These are phyloP conservation scores for Anthonomus grandis DNA, from an alignment of 1,140 invertebrate genomes.

Conservation along the genomic window DNA sequence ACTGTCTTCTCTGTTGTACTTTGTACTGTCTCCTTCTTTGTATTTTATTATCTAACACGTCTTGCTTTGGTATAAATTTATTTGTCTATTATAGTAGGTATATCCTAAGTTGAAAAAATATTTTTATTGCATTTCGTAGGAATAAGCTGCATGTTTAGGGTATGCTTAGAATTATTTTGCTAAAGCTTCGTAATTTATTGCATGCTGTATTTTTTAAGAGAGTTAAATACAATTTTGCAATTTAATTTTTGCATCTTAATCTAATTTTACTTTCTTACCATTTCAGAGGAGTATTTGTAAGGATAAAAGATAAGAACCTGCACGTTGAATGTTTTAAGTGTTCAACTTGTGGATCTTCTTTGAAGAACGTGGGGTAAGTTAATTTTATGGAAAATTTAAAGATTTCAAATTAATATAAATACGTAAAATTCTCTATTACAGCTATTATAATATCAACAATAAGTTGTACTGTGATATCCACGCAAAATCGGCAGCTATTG, in stretches of 20 bases:
- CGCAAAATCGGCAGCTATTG: constrained; percentile 82
- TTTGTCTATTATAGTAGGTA: too few relatives aligned
- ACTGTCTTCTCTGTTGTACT: too few relatives aligned
- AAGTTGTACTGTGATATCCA: constrained; percentile 96
- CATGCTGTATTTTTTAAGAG: too few relatives aligned
- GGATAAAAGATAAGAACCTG: constrained; percentile 93
- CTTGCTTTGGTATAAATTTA: too few relatives aligned
- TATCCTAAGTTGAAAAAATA: too few relatives aligned
- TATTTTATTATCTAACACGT: too few relatives aligned
- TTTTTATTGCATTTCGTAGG: too few relatives aligned
- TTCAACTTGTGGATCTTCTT: constrained; percentile 86
- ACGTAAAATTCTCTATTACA: constrained; percentile 29
- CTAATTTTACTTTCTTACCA: not conserved
- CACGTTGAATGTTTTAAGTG: constrained; percentile 98
- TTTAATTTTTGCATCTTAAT: not conserved
- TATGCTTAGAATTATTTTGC: too few relatives aligned
- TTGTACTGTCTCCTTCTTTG: too few relatives aligned
- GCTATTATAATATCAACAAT: constrained; percentile 91
- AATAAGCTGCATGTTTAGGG: too few relatives aligned
- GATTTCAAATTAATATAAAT: not conserved
- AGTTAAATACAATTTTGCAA: too few relatives aligned
- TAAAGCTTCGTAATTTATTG: too few relatives aligned
- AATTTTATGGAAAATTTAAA: not conserved
- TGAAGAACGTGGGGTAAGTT: constrained; percentile 86
- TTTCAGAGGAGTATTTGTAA: constrained; percentile 87